Evolutionary conservation across 2,888 invertebrate genomes (phyloP).

Genomic region (Petrophora chlorosata): DNA sequence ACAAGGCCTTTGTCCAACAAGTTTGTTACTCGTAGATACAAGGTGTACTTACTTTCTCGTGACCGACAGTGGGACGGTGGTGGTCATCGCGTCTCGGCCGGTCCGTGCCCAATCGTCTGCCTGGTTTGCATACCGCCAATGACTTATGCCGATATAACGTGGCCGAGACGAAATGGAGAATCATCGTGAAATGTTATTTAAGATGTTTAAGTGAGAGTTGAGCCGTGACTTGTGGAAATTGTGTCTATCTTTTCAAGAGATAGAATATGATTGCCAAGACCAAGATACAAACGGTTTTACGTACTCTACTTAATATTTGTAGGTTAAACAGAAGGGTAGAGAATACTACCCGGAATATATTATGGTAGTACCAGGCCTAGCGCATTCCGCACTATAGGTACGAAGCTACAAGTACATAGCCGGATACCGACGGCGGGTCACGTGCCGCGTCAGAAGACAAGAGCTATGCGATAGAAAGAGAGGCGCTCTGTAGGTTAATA

Average conservation of each 20-base stretch:
- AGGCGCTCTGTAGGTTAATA: too few relatives aligned
- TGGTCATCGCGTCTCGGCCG: slow-evolving; percentile 37
- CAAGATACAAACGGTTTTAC: too few relatives aligned
- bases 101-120: slow-evolving; percentile 42
- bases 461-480: too few relatives aligned
- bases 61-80: slow-evolving; percentile 56
- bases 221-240: neutral
- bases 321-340: too few relatives aligned
- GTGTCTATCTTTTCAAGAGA: neutral
- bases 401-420: too few relatives aligned
- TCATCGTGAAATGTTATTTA: slow-evolving; percentile 6
- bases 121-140: slow-evolving; percentile 39
- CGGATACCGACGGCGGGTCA: too few relatives aligned
- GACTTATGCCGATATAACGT: slow-evolving; percentile 20
- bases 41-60: slow-evolving; percentile 60
- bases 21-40: slow-evolving; percentile 6
- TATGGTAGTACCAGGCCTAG: too few relatives aligned
- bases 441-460: too few relatives aligned
- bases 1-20: neutral
- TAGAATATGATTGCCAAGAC: too few relatives aligned
- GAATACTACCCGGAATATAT: too few relatives aligned
- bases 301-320: too few relatives aligned
- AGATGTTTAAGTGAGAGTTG: neutral
- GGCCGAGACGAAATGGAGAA: slow-evolving; percentile 19
- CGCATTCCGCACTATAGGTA: too few relatives aligned